Percentiles rank a stretch among this genome's conserved stretches.
phyloP scores from a whole-genome alignment of 2,888 invertebrate genomes.

The Mesorhabditis spiculigera region DNA sequence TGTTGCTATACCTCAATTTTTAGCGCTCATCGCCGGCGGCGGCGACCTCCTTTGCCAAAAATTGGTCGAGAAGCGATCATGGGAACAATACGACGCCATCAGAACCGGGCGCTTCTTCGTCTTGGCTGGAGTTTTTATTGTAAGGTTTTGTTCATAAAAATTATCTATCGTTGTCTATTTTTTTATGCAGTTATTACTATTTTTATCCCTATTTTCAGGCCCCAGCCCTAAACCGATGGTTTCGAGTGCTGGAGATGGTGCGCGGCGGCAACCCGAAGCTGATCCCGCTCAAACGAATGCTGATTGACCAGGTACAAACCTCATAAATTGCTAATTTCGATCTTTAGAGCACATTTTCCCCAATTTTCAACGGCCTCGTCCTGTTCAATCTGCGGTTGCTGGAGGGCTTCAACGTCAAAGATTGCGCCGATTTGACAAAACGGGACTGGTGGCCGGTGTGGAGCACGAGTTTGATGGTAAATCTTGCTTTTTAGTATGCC shows the following conservation, averaged over 20 bases:
- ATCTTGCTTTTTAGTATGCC: background rate
- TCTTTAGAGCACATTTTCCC: conserved; percentile 41
- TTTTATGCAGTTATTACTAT: background rate
- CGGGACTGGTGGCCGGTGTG: conserved; percentile 34
- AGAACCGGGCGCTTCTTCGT: conserved; percentile 46
- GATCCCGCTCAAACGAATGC: conserved; percentile 31
- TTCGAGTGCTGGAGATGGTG: conserved; percentile 42
- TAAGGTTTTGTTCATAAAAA: conserved; percentile 16
- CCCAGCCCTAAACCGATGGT: conserved; percentile 44
- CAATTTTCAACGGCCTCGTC: conserved; percentile 36
- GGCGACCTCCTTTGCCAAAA: conserved; percentile 46
- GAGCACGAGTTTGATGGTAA: conserved; percentile 25
- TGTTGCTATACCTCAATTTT: background rate
- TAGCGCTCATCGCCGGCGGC: conserved; percentile 36
- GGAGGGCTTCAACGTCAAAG: conserved; percentile 33
- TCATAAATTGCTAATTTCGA: background rate
- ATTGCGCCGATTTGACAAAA: conserved; percentile 27
- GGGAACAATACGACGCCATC: conserved; percentile 30
- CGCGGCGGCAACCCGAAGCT: conserved; percentile 24
- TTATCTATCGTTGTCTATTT: background rate
- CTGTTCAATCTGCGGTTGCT: conserved; percentile 42
- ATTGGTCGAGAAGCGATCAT: conserved; percentile 25
- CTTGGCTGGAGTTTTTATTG: conserved; percentile 42
- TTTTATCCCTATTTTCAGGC: conserved; percentile 21
- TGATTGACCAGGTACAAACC: conserved; percentile 36